Evolutionary conservation across 1,140 invertebrate genomes (phyloP).

Genomic region (Aphelenchoides besseyi): DNA sequence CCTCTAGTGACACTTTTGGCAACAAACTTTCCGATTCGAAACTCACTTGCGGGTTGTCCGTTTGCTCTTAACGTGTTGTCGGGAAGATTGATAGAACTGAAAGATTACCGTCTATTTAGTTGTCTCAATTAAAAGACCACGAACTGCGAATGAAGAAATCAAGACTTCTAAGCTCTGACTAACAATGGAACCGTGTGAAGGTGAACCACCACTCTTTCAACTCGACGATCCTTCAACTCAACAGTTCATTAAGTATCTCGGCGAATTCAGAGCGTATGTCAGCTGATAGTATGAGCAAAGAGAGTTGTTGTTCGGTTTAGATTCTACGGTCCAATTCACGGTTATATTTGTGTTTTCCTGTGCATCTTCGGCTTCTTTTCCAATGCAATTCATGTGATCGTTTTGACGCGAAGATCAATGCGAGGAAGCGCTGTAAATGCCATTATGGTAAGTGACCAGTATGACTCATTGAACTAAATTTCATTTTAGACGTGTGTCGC

Average conservation of each 20-base stretch:
- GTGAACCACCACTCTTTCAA: background rate
- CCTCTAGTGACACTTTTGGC: background rate
- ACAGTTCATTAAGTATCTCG: background rate
- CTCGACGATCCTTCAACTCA: background rate
- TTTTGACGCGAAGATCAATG: constrained; percentile 51
- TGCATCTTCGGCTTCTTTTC: constrained; percentile 58
- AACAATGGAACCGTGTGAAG: constrained; percentile 9
- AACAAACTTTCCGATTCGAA: no score
- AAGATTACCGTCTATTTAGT: background rate
- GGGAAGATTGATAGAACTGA: background rate
- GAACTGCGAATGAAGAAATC: background rate
- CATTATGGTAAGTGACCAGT: constrained; percentile 34
- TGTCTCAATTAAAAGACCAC: background rate
- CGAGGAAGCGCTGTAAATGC: constrained; percentile 51
- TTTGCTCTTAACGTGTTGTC: background rate
- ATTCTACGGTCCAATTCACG: constrained; percentile 43
- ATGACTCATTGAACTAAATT: background rate
- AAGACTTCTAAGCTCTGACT: background rate
- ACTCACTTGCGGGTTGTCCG: no score
- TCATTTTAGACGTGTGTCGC: constrained; percentile 57
- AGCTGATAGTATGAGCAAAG: no score
- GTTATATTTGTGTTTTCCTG: constrained; percentile 45
- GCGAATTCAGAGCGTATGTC: background rate
- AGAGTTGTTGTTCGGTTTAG: no score
- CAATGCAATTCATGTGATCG: constrained; percentile 56